phyloP scores from a whole-genome alignment of 2,888 invertebrate species.

The Philereme vetulata region DNA sequence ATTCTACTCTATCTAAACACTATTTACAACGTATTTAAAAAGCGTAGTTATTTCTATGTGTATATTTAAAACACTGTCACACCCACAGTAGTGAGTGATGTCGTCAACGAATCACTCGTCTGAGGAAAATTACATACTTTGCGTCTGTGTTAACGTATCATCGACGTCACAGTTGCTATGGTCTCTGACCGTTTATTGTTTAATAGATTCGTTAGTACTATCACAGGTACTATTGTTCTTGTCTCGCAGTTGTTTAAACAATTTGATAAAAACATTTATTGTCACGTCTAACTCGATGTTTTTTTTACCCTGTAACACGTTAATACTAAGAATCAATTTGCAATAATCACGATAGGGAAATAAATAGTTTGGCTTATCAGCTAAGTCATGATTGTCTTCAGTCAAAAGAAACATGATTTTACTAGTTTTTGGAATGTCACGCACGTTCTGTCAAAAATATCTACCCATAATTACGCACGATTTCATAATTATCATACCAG shows the following conservation, averaged over 20 bases:
- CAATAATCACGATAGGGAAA: slow-evolving; percentile 6
- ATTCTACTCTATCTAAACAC: not conserved
- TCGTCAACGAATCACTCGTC: slow-evolving; percentile 37
- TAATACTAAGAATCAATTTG: slow-evolving; percentile 6
- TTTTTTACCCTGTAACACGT: slow-evolving; percentile 1
- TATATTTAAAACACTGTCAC: slow-evolving; percentile 20
- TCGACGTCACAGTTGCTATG: slow-evolving; percentile 40
- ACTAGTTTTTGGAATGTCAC: not conserved
- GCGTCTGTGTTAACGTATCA: slow-evolving; percentile 28
- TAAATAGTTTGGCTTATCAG: slow-evolving; percentile 3
- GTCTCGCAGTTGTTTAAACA: slow-evolving; percentile 26
- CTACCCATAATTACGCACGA: too few species aligned
- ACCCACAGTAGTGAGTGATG: slow-evolving; percentile 34
- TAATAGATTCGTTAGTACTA: slow-evolving; percentile 24
- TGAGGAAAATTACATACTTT: slow-evolving; percentile 35
- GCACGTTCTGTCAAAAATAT: not conserved
- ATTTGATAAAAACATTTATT: not conserved
- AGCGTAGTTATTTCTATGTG: slow-evolving; percentile 1
- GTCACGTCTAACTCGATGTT: slow-evolving; percentile 3
- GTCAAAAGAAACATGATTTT: not conserved
- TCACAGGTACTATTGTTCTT: slow-evolving; percentile 1
- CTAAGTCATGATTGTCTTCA: slow-evolving; percentile 3
- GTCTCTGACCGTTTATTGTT: slow-evolving; percentile 7
- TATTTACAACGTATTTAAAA: not conserved
- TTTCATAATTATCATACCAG: not conserved